A percentile compares a stretch with the other conserved stretches of the same genome.
Conservation (phyloP, 2,797 vertebrate species). For the Furcifer pardalis region DNA sequence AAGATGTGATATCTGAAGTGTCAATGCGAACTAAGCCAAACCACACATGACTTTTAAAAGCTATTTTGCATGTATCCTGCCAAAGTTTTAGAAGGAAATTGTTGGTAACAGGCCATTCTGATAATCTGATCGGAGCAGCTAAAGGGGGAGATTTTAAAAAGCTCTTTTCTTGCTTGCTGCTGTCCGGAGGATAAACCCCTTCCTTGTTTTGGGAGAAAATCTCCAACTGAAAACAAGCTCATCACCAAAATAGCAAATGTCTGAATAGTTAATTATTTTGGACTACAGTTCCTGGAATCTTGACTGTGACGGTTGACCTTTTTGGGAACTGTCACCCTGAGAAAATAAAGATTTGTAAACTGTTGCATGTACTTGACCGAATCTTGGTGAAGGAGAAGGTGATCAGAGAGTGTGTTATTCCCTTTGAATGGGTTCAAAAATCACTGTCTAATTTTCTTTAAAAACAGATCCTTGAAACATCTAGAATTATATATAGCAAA, state of each 20-base stretch:
- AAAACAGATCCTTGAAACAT: no score
- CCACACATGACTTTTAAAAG: background rate
- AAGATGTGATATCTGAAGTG: conserved; percentile 1
- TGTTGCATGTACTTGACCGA: no score
- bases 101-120: background rate
- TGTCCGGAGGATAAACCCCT: background rate
- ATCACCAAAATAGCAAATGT: background rate
- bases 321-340: no score
- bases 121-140: background rate
- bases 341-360: no score
- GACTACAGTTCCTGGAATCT: no score
- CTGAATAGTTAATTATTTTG: no score
- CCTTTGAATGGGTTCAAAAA: no score
- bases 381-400: background rate
- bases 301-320: no score
- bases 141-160: background rate
- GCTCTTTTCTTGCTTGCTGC: background rate
- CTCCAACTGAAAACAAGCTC: background rate
- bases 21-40: background rate
- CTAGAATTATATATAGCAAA: no score
- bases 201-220: background rate
- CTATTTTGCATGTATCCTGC: background rate
- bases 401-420: background rate
- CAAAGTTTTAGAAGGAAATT: background rate
- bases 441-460: no score